These are phyloP conservation scores for Cyclophora punctaria DNA, from an alignment of 2,888 invertebrate genomes.

Conservation along the genomic window DNA sequence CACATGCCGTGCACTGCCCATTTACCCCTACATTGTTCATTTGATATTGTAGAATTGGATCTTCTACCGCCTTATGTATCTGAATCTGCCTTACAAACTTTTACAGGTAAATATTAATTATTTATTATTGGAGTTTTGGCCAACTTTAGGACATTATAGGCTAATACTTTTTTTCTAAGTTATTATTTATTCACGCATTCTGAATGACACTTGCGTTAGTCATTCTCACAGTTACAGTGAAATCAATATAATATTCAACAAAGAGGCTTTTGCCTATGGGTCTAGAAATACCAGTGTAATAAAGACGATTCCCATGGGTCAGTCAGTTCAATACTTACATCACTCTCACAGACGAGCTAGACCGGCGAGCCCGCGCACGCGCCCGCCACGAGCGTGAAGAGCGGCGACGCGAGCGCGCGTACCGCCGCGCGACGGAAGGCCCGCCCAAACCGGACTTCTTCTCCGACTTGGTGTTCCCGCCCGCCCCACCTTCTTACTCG, in stretches of 20 bases:
- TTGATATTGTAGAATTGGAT: constrained; percentile 92
- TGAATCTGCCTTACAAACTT: constrained; percentile 77
- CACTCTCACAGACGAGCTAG: constrained; percentile 78
- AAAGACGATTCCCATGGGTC: no score
- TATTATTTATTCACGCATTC: no score
- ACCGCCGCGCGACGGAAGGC: constrained; percentile 81
- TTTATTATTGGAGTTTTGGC: background rate
- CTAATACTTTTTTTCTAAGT: no score
- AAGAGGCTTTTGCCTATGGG: no score
- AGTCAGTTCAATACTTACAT: no score
- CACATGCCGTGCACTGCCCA: constrained; percentile 87
- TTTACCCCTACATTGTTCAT: constrained; percentile 91
- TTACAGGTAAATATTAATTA: constrained; percentile 74
- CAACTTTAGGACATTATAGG: no score
- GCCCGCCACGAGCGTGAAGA: constrained; percentile 85
- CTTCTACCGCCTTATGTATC: constrained; percentile 82
- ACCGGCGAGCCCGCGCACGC: constrained; percentile 80
- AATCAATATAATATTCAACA: no score
- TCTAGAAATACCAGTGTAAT: no score
- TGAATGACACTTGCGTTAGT: no score
- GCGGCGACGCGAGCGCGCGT: constrained; percentile 84
- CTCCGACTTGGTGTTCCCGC: constrained; percentile 54
- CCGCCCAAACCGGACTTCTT: constrained; percentile 79
- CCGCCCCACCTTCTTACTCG: constrained; percentile 37
- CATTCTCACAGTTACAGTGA: no score